Evolutionary conservation across 2,797 vertebrate genomes (phyloP).

Genomic region (Phyllotis vaccarum): DNA sequence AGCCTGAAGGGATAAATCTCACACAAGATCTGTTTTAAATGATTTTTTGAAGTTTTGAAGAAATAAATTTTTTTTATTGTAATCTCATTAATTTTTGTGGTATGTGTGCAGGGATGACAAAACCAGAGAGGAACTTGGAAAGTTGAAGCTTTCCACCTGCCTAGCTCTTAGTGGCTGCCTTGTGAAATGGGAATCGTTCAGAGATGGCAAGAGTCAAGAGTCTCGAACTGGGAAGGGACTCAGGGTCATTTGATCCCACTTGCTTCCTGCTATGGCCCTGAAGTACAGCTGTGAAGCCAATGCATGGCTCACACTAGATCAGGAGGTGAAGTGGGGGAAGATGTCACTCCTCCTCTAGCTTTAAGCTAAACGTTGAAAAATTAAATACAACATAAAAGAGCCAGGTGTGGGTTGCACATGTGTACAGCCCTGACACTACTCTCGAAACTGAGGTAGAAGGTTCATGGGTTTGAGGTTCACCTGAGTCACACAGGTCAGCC

Average conservation of each 20-base stretch:
- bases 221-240: neutral
- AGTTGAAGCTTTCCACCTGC: slow-evolving; percentile 71
- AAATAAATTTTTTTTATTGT: slow-evolving; percentile 77
- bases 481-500: neutral
- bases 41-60: slow-evolving; percentile 72
- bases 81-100: slow-evolving; percentile 67
- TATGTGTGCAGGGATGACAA: slow-evolving; percentile 32
- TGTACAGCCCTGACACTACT: neutral
- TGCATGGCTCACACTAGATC: slow-evolving; percentile 1
- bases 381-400: neutral
- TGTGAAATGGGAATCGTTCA: neutral
- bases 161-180: slow-evolving; percentile 13
- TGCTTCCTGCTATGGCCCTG: neutral
- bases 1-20: slow-evolving; percentile 76
- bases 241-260: neutral
- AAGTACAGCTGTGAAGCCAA: neutral
- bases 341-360: neutral
- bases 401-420: neutral
- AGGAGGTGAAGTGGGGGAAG: slow-evolving; percentile 17
- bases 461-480: neutral
- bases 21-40: slow-evolving; percentile 75
- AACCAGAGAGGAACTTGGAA: slow-evolving; percentile 76
- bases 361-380: neutral
- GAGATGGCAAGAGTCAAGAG: neutral
- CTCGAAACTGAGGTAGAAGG: neutral